Evolutionary conservation across 2,888 invertebrate genomes (phyloP), one percentile per base, ranked within the genome.

Genomic region (Nycteola revayana): DNA sequence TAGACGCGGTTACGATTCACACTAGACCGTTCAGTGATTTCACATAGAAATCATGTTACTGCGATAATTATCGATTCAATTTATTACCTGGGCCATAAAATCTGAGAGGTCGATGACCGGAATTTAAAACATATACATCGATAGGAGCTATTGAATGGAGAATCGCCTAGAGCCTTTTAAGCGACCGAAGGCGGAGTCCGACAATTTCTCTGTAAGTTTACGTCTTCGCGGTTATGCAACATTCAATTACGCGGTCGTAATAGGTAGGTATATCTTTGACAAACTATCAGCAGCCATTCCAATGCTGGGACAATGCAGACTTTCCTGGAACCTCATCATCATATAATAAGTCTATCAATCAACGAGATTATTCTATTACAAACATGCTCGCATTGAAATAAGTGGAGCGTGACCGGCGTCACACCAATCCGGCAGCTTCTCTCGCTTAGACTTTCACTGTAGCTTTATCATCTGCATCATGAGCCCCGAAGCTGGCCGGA

Each of bases 331-430:
- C 72, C 75, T 72, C 75, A 75, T 77, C 78, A 72, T 74, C 70
- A 70, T 71, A 81, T 76, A 78, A 79, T 79, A 76, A 75, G 70
- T 72, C 74, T 66, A 83, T 84, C 79, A 78, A 80, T 83, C 82
- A 80, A 71, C 60, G 48, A 77, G 74, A 77, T 79, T 76, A 75
- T 75, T 73, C 64, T 72, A 74, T 74, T 76, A 74, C 66, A 62
- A 68, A 68, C 71, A 69, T 66, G 66, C 68, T 64, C 66, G 67
- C 71, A 76, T 79, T 79, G 66, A 76, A 75, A 78, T 75, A 72
- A 71, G 68, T 69, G 57, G 46, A 80, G 72, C 82, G 74, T 79
- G 79, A 78, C 78, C 56, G 65, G 60, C 63, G 66, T 70, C 71
- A 64, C 49, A 75, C 76, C 73, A 71, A 73, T 76, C 14, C 14